phyloP scores from a whole-genome alignment of 1,140 invertebrate genomes.

The Lanistes nyassanus region DNA sequence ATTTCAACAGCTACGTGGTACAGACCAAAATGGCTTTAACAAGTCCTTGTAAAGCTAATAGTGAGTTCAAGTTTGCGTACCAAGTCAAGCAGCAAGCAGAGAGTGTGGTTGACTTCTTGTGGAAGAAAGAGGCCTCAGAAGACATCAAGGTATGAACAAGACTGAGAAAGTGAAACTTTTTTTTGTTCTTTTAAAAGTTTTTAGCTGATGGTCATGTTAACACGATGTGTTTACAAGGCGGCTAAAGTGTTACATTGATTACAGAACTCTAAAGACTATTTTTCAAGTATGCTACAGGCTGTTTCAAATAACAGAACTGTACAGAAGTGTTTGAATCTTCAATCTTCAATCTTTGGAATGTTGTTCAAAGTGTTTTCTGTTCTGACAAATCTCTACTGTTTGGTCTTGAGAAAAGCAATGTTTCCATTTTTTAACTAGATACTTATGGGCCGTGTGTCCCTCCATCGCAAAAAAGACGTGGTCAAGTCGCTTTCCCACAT shows the following conservation, averaged over 20 bases:
- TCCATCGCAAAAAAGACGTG: constrained; percentile 19
- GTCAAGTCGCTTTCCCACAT: constrained; percentile 29
- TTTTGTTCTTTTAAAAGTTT: not conserved
- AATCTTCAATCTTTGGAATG: too few species aligned
- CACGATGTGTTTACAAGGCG: not conserved
- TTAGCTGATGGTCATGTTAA: not conserved
- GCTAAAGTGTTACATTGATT: not conserved
- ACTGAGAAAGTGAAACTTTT: not conserved
- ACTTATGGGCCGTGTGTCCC: constrained; percentile 34
- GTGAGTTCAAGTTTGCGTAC: constrained; percentile 38
- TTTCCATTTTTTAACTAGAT: constrained; percentile 33
- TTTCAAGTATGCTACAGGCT: not conserved
- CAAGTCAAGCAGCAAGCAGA: constrained; percentile 32
- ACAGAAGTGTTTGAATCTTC: too few species aligned
- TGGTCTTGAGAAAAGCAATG: not conserved
- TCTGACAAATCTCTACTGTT: too few species aligned
- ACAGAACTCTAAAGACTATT: not conserved
- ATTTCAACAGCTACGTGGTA: constrained; percentile 41
- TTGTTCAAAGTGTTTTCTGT: too few species aligned
- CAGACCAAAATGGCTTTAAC: constrained; percentile 47
- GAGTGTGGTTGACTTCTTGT: constrained; percentile 32
- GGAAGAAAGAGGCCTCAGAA: constrained; percentile 46
- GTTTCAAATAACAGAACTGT: not conserved
- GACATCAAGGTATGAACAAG: constrained; percentile 42
- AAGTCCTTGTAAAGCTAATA: constrained; percentile 8